Evolutionary conservation across 2,113 vertebrate species (phyloP).

Genomic region (Nettapus auritus): DNA sequence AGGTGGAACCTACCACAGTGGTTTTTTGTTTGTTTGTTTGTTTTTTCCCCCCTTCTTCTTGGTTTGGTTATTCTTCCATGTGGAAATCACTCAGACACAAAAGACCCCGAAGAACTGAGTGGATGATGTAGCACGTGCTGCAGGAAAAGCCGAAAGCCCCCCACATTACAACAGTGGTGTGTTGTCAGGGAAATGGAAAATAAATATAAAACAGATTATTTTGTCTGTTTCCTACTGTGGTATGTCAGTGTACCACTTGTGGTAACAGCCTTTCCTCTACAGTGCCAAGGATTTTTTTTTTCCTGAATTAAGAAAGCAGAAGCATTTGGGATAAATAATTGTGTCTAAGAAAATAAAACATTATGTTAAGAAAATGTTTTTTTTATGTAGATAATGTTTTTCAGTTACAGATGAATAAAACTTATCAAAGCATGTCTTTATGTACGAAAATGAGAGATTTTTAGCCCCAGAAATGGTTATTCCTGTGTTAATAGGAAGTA

Average conservation of each 20-base stretch:
- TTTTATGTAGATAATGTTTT: neutral
- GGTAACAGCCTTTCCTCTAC: neutral
- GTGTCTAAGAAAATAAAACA: neutral
- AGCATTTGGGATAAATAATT: neutral
- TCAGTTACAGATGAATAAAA: neutral
- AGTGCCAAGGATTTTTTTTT: neutral
- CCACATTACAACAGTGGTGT: neutral
- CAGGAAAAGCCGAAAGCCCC: neutral
- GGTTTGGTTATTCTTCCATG: neutral
- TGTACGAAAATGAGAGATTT: neutral
- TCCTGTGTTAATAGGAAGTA: neutral
- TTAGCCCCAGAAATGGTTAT: neutral
- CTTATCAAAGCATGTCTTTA: neutral
- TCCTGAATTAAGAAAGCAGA: neutral
- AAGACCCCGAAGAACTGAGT: neutral
- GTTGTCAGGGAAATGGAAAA: neutral
- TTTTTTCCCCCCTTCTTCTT: neutral
- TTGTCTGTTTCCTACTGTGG: neutral
- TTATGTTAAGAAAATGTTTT: neutral
- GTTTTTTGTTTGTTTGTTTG: neutral
- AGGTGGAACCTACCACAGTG: neutral
- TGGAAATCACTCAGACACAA: neutral
- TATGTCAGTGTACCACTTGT: neutral
- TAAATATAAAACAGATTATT: neutral
- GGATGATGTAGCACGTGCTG: neutral